phyloP scores from a whole-genome alignment of 2,888 invertebrate species.

The Pediacus dermestoides region DNA sequence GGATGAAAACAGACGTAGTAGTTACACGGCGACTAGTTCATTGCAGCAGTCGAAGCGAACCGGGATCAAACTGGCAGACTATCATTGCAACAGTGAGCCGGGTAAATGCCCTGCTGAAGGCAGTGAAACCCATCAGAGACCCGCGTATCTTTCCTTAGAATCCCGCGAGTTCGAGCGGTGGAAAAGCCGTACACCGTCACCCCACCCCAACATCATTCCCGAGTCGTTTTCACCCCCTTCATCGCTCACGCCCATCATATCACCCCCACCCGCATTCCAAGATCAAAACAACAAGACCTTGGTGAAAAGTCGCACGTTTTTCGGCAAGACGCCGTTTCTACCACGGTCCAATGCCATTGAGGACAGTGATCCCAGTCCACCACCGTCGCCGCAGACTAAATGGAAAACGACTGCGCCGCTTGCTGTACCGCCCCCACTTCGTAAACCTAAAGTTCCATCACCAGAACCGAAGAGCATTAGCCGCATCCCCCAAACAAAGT shows the following conservation, averaged over 20 bases:
- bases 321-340: slow-evolving; percentile 53
- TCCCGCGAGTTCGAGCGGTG: slow-evolving; percentile 43
- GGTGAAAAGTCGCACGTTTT: slow-evolving; percentile 42
- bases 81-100: slow-evolving; percentile 52
- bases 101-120: slow-evolving; percentile 20
- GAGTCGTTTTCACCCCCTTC: slow-evolving; percentile 57
- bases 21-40: slow-evolving; percentile 38
- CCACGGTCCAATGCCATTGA: slow-evolving; percentile 56
- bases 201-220: slow-evolving; percentile 45
- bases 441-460: slow-evolving; percentile 26
- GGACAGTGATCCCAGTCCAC: slow-evolving; percentile 55
- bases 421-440: slow-evolving; percentile 30
- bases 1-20: slow-evolving; percentile 51
- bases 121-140: slow-evolving; percentile 33
- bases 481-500: slow-evolving; percentile 54
- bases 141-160: slow-evolving; percentile 44
- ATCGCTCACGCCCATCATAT: slow-evolving; percentile 64
- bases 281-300: slow-evolving; percentile 29
- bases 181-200: slow-evolving; percentile 28
- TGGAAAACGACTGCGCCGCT: slow-evolving; percentile 42
- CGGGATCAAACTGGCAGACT: slow-evolving; percentile 53
- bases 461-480: slow-evolving; percentile 14
- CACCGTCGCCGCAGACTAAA: slow-evolving; percentile 46
- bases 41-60: slow-evolving; percentile 44
- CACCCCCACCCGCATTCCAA: slow-evolving; percentile 68